Evolutionary conservation across 2,113 vertebrate genomes (phyloP).

Genomic region (Bettongia penicillata): DNA sequence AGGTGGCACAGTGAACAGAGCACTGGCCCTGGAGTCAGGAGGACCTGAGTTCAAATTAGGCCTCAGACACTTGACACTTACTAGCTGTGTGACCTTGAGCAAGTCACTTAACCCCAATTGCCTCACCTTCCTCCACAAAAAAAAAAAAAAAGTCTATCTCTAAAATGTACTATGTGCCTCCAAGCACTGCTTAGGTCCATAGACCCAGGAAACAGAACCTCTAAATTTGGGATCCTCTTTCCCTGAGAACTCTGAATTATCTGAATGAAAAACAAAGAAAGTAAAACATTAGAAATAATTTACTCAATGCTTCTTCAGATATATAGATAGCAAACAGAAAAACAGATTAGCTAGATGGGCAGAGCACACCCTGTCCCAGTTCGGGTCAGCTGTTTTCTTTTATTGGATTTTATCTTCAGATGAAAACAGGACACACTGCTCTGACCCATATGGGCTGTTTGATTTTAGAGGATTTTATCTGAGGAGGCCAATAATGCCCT

Average conservation of each 20-base stretch:
- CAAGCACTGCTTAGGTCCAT: background rate
- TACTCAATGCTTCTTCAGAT: constrained; percentile 74
- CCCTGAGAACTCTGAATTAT: constrained; percentile 22
- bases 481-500: constrained; percentile 52
- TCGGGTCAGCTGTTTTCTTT: constrained; percentile 77
- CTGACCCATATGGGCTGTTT: constrained; percentile 62
- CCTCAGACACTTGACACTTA: too few species aligned
- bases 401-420: constrained; percentile 80
- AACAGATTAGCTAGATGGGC: constrained; percentile 75
- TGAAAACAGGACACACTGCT: constrained; percentile 68
- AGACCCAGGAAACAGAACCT: background rate
- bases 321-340: constrained; percentile 70
- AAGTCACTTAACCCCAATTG: too few species aligned
- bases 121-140: too few species aligned
- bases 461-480: constrained; percentile 66
- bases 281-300: constrained; percentile 4
- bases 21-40: too few species aligned
- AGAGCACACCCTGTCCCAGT: constrained; percentile 75
- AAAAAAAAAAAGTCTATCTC: background rate
- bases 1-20: too few species aligned
- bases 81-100: too few species aligned
- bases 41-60: too few species aligned
- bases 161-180: constrained; percentile 12
- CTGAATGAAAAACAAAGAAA: background rate
- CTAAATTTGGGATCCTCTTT: constrained; percentile 44